Percentiles rank a stretch among this genome's conserved stretches.
These are phyloP conservation scores for Drosophila subpulchrella DNA, from an alignment of 1,140 invertebrate species.

Conservation along the genomic window DNA sequence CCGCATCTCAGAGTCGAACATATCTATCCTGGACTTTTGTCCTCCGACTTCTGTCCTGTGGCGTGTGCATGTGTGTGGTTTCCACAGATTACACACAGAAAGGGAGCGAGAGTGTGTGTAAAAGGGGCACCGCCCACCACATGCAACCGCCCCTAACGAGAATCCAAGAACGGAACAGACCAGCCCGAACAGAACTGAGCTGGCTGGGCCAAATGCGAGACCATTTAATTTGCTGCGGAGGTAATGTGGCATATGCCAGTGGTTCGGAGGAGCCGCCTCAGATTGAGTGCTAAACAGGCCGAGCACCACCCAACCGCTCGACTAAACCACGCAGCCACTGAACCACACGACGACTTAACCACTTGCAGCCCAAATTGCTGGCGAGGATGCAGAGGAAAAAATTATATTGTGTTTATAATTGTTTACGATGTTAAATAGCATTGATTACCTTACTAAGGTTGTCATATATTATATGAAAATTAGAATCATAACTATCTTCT, in stretches of 20 bases:
- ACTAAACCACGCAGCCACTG: neutral
- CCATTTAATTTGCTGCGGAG: conserved; percentile 81
- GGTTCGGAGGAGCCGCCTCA: conserved; percentile 50
- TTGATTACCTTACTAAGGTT: no score
- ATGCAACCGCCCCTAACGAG: conserved; percentile 68
- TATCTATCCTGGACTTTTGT: conserved; percentile 29
- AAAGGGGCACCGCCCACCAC: conserved; percentile 48
- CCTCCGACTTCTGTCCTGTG: conserved; percentile 26
- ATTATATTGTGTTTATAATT: neutral
- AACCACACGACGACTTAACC: conserved; percentile 7
- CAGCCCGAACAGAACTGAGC: conserved; percentile 13
- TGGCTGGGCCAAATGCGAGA: conserved; percentile 61
- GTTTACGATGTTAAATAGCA: no score
- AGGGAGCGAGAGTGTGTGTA: conserved; percentile 17
- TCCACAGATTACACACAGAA: conserved; percentile 60
- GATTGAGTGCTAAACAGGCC: conserved; percentile 78
- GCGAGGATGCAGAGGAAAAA: neutral
- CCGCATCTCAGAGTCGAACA: conserved; percentile 17
- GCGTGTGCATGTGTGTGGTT: conserved; percentile 47
- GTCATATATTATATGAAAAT: no score
- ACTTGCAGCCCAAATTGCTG: conserved; percentile 13
- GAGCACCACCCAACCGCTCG: conserved; percentile 16
- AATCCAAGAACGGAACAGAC: conserved; percentile 21
- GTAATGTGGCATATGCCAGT: conserved; percentile 74
- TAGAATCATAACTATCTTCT: no score